Conservation (phyloP, 2,113 vertebrate genomes). For the Arothron firmamentum region DNA sequence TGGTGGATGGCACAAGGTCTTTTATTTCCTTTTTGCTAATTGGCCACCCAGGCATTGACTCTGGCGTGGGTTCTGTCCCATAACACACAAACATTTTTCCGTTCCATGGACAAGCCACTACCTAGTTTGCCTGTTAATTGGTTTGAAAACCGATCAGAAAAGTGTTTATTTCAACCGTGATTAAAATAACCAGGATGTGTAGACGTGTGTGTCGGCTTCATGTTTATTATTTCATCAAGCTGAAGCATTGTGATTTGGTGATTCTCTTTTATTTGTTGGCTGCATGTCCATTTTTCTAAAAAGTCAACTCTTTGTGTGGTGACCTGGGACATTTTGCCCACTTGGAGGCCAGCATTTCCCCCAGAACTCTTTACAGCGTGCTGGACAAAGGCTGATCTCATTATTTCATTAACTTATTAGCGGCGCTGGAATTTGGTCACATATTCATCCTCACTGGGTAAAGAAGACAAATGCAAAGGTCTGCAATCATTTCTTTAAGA, state of each 20-base stretch:
- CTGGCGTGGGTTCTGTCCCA: slow-evolving; percentile 54
- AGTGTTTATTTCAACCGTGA: too few species aligned
- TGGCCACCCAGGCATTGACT: slow-evolving; percentile 80
- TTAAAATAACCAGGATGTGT: too few species aligned
- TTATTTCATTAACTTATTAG: slow-evolving; percentile 77
- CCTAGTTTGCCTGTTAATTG: too few species aligned
- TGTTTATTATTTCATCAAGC: too few species aligned
- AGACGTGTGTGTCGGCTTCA: too few species aligned
- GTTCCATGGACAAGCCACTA: slow-evolving; percentile 9
- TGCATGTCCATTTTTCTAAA: too few species aligned
- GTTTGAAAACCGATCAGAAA: too few species aligned
- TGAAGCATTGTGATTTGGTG: too few species aligned
- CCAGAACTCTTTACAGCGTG: slow-evolving; percentile 26
- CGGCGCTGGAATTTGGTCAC: slow-evolving; percentile 56
- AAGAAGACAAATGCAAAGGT: slow-evolving; percentile 45
- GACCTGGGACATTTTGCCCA: slow-evolving; percentile 1
- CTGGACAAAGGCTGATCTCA: slow-evolving; percentile 60
- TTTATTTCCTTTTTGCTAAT: slow-evolving; percentile 75
- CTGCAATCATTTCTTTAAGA: slow-evolving; percentile 62
- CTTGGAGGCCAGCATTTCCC: slow-evolving; percentile 18
- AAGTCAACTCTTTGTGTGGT: background rate
- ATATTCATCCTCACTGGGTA: slow-evolving; percentile 30
- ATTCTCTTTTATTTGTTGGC: too few species aligned
- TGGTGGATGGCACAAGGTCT: slow-evolving; percentile 64
- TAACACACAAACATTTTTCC: slow-evolving; percentile 57